These are phyloP conservation scores for Pangasius macronema DNA, from an alignment of 2,797 vertebrate genomes.

Conservation along the genomic window DNA sequence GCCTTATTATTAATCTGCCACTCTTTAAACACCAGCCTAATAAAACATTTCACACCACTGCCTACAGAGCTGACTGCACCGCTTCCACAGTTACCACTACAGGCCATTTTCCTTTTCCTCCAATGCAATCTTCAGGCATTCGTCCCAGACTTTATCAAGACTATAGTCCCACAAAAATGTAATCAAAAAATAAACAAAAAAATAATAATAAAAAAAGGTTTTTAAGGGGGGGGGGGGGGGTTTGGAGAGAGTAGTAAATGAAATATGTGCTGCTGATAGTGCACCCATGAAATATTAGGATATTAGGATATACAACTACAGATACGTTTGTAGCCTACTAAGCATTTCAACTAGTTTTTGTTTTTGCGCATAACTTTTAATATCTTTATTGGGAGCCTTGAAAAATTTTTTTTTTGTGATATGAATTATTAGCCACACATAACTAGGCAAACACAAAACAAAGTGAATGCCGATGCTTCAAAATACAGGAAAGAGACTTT, in stretches of 20 bases:
- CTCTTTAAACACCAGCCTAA: neutral
- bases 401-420: neutral
- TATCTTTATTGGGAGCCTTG: neutral
- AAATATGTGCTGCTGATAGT: neutral
- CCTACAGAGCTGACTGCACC: neutral
- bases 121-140: neutral
- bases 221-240: too few relatives aligned
- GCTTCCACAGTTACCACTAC: neutral
- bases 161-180: neutral
- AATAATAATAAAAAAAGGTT: too few relatives aligned
- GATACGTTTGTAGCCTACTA: neutral
- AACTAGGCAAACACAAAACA: neutral
- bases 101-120: neutral
- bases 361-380: neutral
- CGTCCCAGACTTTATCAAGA: neutral
- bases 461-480: neutral
- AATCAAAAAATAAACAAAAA: too few relatives aligned
- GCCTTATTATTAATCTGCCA: neutral
- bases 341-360: neutral
- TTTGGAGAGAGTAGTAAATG: too few relatives aligned
- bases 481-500: neutral
- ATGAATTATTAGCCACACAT: neutral
- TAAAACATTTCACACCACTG: neutral
- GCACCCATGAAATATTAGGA: neutral
- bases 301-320: neutral